A percentile compares a stretch with the other conserved stretches of the same genome.
These are phyloP conservation scores for Xiphophorus couchianus DNA, from an alignment of 2,113 vertebrate genomes.

Conservation along the genomic window DNA sequence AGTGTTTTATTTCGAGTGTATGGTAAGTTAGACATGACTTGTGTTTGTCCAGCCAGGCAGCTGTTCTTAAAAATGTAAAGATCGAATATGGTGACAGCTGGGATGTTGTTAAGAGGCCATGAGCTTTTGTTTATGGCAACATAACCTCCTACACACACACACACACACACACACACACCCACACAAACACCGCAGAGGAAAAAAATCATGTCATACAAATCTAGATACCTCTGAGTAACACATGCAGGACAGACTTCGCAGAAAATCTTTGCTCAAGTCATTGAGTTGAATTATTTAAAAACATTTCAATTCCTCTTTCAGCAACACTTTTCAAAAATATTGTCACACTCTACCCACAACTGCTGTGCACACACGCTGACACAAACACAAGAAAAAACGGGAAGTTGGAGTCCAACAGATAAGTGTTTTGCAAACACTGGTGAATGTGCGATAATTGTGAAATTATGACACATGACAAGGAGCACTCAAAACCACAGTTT, in stretches of 20 bases:
- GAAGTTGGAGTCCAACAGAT: conserved; percentile 52
- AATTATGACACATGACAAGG: conserved; percentile 26
- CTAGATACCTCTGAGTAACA: conserved; percentile 1
- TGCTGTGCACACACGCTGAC: not conserved
- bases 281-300: not conserved
- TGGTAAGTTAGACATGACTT: conserved; percentile 8
- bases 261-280: not conserved
- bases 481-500: not conserved
- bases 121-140: conserved; percentile 18
- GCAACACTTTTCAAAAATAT: not conserved
- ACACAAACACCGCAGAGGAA: not conserved
- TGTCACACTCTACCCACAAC: conserved; percentile 1
- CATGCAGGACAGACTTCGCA: not conserved
- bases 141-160: not conserved
- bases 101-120: conserved; percentile 13
- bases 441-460: conserved; percentile 21
- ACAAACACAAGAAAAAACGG: conserved; percentile 23
- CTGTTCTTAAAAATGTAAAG: conserved; percentile 41
- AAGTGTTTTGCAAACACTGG: conserved; percentile 45
- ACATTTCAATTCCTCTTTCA: not conserved
- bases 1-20: not conserved
- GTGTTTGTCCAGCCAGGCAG: conserved; percentile 26
- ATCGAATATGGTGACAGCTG: conserved; percentile 48
- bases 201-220: conserved; percentile 4
- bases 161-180: not conserved